phyloP scores from a whole-genome alignment of 1,140 invertebrate genomes.

The Pachyrhynchus sulphureomaculatus region DNA sequence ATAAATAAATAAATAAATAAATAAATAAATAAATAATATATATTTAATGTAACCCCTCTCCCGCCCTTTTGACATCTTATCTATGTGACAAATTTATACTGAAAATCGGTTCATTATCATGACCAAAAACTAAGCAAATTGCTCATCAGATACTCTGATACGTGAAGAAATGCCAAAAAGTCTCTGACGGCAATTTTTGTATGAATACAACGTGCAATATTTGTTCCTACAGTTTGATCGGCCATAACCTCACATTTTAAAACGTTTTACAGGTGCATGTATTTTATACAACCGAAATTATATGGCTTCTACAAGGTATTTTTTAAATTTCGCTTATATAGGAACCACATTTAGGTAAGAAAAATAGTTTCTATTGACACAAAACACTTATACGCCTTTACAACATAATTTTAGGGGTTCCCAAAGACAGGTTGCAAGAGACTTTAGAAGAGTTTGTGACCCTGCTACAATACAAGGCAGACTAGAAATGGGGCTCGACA shows the following conservation, averaged over 20 bases:
- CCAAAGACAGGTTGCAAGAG: conserved; percentile 53
- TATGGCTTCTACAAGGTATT: conserved; percentile 51
- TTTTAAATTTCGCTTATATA: conserved; percentile 62
- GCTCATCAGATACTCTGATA: too few relatives aligned
- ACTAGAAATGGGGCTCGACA: conserved; percentile 60
- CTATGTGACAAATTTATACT: too few relatives aligned
- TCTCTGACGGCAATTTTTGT: too few relatives aligned
- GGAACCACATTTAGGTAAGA: conserved; percentile 61
- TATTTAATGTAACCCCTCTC: too few relatives aligned
- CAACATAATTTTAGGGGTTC: conserved; percentile 52
- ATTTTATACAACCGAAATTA: neutral
- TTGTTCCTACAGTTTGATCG: too few relatives aligned
- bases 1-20: too few relatives aligned
- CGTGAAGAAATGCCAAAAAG: too few relatives aligned
- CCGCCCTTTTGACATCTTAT: too few relatives aligned
- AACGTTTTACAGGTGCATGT: neutral
- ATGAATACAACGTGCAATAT: too few relatives aligned
- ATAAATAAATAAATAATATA: too few relatives aligned
- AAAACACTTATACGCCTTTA: neutral
- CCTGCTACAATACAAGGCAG: conserved; percentile 64
- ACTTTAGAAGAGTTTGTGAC: conserved; percentile 49
- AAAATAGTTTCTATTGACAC: conserved; percentile 6
- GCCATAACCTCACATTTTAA: conserved; percentile 2
- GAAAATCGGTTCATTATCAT: too few relatives aligned
- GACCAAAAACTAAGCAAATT: too few relatives aligned